Conservation (phyloP, 2,113 vertebrate genomes). For the Sylvilagus bachmani region DNA sequence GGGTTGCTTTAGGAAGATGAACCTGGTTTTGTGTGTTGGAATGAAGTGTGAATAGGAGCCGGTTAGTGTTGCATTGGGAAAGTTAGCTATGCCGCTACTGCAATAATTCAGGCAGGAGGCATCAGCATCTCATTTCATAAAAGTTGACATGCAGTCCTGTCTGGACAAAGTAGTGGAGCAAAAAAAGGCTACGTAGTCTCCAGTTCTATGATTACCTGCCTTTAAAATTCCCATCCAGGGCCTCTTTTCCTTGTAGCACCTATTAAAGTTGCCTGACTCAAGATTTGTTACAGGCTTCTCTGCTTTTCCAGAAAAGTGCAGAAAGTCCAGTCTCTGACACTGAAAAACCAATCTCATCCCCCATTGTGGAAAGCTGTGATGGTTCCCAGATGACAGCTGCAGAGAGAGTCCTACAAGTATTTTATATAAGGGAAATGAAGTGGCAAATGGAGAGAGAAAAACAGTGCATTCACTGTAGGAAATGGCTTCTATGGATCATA, state of each 20-base stretch:
- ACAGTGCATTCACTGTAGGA: conserved; percentile 25
- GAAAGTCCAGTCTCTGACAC: conserved; percentile 38
- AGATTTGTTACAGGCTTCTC: conserved; percentile 51
- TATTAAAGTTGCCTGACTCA: conserved; percentile 51
- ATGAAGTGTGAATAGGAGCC: background rate
- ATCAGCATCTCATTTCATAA: background rate
- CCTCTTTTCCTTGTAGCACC: background rate
- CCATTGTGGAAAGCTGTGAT: conserved; percentile 70
- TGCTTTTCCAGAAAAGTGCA: conserved; percentile 59
- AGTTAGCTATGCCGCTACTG: background rate
- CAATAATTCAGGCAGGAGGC: background rate
- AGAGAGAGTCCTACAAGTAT: conserved; percentile 61
- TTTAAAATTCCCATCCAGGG: background rate
- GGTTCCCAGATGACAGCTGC: conserved; percentile 79
- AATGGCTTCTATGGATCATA: conserved; percentile 62
- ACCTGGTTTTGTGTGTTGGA: background rate
- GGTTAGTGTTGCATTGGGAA: background rate
- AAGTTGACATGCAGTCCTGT: background rate
- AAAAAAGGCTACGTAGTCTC: background rate
- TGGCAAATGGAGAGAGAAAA: conserved; percentile 61
- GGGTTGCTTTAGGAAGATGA: background rate
- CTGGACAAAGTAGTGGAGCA: background rate
- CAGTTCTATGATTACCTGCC: background rate
- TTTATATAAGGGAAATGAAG: conserved; percentile 73
- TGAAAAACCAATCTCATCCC: conserved; percentile 64